A percentile compares a stretch with the other conserved stretches of the same genome.
Evolutionary conservation across 1,140 invertebrate species (phyloP).

Genomic region (Heliothis subflexa): DNA sequence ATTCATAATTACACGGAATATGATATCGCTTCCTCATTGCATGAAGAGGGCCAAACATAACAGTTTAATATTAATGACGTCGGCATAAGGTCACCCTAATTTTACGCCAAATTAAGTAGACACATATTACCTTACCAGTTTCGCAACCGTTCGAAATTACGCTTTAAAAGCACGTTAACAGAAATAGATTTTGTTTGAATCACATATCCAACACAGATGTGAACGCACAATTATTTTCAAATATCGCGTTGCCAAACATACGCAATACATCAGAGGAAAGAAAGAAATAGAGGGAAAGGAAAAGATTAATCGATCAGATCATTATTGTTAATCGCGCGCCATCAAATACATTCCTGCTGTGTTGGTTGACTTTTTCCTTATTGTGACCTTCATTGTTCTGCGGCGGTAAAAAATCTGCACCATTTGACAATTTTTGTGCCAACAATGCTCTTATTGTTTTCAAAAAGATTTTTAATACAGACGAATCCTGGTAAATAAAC

Average conservation of each 20-base stretch:
- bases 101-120: background rate
- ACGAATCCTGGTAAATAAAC: too few relatives aligned
- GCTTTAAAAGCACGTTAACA: background rate
- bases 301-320: conserved; percentile 46
- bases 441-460: too few relatives aligned
- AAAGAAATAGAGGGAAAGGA: conserved; percentile 31
- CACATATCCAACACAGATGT: conserved; percentile 10
- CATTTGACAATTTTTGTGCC: conserved; percentile 16
- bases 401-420: conserved; percentile 30
- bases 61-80: conserved; percentile 8
- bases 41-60: background rate
- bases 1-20: too few relatives aligned
- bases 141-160: background rate
- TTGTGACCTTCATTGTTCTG: conserved; percentile 18
- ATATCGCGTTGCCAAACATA: conserved; percentile 30
- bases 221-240: conserved; percentile 2
- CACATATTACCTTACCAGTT: background rate
- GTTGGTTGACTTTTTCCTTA: conserved; percentile 43
- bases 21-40: background rate
- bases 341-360: conserved; percentile 42
- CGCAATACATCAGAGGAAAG: conserved; percentile 28
- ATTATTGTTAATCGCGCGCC: conserved; percentile 44
- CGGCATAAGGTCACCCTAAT: background rate
- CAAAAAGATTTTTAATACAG: too few relatives aligned
- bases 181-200: background rate